A percentile compares a stretch with the other conserved stretches of the same genome.
Conservation (phyloP, 2,797 vertebrate species). For the Enteromius treurensis region DNA sequence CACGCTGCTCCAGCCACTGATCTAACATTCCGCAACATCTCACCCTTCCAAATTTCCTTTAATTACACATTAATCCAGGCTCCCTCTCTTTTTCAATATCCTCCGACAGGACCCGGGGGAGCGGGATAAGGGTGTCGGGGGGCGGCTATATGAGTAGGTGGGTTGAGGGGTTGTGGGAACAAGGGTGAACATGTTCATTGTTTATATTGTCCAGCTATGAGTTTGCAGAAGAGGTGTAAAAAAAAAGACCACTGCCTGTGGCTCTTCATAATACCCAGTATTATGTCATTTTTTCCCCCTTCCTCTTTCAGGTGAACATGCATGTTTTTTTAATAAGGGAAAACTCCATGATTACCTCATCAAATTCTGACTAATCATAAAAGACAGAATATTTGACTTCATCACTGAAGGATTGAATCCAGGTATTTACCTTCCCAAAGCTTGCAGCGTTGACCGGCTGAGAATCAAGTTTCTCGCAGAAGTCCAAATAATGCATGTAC, state of each 20-base stretch:
- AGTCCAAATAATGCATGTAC: slow-evolving; percentile 99
- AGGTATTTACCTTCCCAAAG: slow-evolving; percentile 90
- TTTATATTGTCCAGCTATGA: slow-evolving; percentile 73
- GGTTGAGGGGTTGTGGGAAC: slow-evolving; percentile 86
- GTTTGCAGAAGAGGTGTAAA: slow-evolving; percentile 50
- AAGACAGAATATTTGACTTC: background rate
- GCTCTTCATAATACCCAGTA: background rate
- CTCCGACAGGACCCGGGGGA: slow-evolving; percentile 82
- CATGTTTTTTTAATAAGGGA: background rate
- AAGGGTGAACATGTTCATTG: slow-evolving; percentile 73
- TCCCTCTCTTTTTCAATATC: slow-evolving; percentile 97
- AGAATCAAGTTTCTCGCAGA: slow-evolving; percentile 97
- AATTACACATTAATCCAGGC: slow-evolving; percentile 98
- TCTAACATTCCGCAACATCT: slow-evolving; percentile 99
- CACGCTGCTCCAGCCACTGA: slow-evolving; percentile 99
- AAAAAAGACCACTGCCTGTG: slow-evolving; percentile 34
- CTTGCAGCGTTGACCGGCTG: slow-evolving; percentile 98
- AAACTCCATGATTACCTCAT: background rate
- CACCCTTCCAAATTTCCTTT: slow-evolving; percentile 99
- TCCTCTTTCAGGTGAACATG: slow-evolving; percentile 17
- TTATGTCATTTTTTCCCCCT: slow-evolving; percentile 18
- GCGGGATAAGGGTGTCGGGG: slow-evolving; percentile 70
- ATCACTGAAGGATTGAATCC: background rate
- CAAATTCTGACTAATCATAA: background rate
- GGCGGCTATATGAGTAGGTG: slow-evolving; percentile 71